Evolutionary conservation across 2,888 invertebrate genomes (phyloP), one percentile per base, ranked within the genome.

Genomic region (Spisula solida): DNA sequence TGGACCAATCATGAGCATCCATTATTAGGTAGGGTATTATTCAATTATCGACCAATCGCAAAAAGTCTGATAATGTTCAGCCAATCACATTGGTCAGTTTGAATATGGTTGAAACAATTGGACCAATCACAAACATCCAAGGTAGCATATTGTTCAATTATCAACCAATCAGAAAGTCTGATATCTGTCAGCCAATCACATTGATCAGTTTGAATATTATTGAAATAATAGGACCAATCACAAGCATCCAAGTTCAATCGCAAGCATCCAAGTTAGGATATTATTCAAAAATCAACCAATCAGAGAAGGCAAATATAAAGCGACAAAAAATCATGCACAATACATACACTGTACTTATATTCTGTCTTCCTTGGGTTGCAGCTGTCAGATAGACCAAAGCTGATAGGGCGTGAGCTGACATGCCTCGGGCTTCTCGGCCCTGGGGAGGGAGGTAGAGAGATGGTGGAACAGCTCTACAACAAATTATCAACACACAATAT

Each of bases 341-440:
- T 91, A 92, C 91, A 88, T 90, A 92, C 91, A 90, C 91, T 92
- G 87, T 92, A 92, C 83, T 92, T 92, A 85, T 88, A 88, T 75
- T 90, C 88, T 60, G 88, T 85, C 87, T 86, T 85, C 84, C 85
- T 82, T 66, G 91, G 90, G 78, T 85, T 90, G 83, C 41, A 41
- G 41, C 60, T 85, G 81, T 92, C 91, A 31, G 91, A 78, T 6
- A 79, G 83, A 75, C 87, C 90, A 66, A 90, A 86, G 88, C 92
- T 92, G 84, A 86, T 88, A 34, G 92, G 92, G 66, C 90, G 87
- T 18, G 86, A 85, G 66, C 87, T 78, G 79, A 85, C 56, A 51
- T 88, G 88, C 83, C 92, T 87, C 56, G 92, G 92, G 85, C 92
- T 92, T 29, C 89, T 81, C 60, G 92, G 92, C 81, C 90, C 92